Conservation (phyloP, 2,113 vertebrate species). For the Campylomormyrus tamandua region DNA sequence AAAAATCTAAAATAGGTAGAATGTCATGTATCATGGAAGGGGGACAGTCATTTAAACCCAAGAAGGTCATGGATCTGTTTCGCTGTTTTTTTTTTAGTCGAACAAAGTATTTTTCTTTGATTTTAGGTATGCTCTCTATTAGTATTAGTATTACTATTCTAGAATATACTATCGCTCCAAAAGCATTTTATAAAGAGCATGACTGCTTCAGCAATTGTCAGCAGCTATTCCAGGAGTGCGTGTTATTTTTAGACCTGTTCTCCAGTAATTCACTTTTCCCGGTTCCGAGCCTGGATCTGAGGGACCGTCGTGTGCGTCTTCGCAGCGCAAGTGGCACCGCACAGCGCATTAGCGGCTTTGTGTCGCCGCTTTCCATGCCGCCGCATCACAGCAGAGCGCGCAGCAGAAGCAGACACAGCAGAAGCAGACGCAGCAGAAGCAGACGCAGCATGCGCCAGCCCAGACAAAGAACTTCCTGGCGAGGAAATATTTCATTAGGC, state of each 20-base stretch:
- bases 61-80: neutral
- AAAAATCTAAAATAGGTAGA: neutral
- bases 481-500: constrained; percentile 26
- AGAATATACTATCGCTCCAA: neutral
- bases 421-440: constrained; percentile 7
- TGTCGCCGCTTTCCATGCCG: neutral
- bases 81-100: neutral
- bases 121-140: neutral
- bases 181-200: neutral
- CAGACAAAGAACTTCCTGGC: constrained; percentile 13
- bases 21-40: neutral
- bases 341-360: neutral
- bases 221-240: neutral
- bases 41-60: neutral
- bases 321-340: neutral
- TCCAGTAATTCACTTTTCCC: neutral
- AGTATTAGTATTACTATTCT: neutral
- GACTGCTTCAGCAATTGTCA: neutral
- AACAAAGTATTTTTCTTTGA: neutral
- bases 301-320: neutral
- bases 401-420: neutral
- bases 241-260: neutral
- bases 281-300: too few species aligned
- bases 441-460: neutral
- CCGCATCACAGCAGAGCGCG: neutral